Base-by-base conservation (phyloP, 2,113 vertebrate genomes). In the Cyprinodon variegatus region DNA sequence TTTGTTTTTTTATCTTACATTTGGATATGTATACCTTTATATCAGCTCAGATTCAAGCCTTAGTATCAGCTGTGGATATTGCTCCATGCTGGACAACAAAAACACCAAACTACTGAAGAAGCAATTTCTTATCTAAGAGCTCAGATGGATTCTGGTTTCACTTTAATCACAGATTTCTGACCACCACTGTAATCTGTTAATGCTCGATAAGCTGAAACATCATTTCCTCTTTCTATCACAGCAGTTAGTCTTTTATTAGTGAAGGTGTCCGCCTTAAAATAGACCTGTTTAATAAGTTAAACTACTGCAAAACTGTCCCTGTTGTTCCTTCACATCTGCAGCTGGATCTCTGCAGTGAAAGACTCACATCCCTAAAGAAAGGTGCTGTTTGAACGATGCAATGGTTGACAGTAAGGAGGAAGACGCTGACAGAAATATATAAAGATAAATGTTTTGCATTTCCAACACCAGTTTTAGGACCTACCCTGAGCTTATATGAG, bases 401-500 rank as follows among this genome's bases (percentile, higher is more conserved):
- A 10, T 14, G 15, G 50, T 53, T 53, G 12, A 8, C 13, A 7
- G 29, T 29, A 29, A 29, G 29, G 29, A 29, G 29, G 29, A 29
- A 29, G 29, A 29, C 29, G 29, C 29, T 29, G 29, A 29, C 29
- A 70, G 20, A 13, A 59, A 60, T 3, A 7, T 15, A n/a, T n/a
- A 8, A 77, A 39, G 66, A 70, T 38, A 59, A 38, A 37, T 43
- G 13, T 62, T 11, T 53, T 5, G 65, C 3, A 7, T 70, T n/a
- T 45, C 12, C 17, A 61, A 10, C 15, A 13, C 7, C 41, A 79
- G 65, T 48, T 43, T 62, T 41, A 46, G 41, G 76, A 41, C 94
- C 94, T 72, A 96, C 95, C 93, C 95, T 45, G 92, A 72, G 0
- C 57, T 86, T 48, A 90, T 78, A 69, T 93, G 92, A 20, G 86